Percentiles rank a stretch among this genome's conserved stretches.
These are phyloP conservation scores for Phasia obesa DNA, from an alignment of 2,888 invertebrate genomes.

Conservation along the genomic window DNA sequence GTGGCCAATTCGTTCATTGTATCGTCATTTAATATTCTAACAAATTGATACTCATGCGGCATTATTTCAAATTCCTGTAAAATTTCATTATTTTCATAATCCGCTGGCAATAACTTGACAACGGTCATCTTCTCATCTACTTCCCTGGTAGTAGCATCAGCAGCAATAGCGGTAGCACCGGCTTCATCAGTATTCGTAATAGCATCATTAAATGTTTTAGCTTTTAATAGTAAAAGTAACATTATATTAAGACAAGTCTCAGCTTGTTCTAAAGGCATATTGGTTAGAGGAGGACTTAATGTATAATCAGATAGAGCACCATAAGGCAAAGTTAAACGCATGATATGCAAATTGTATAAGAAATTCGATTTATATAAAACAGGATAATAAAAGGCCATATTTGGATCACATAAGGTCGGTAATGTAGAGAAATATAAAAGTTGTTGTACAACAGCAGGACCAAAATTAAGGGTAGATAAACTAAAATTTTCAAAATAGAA, in stretches of 20 bases:
- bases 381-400: constrained; percentile 74
- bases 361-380: constrained; percentile 76
- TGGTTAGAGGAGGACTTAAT: constrained; percentile 70
- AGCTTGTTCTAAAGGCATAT: constrained; percentile 74
- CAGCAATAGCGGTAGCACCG: not conserved
- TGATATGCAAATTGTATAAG: constrained; percentile 76
- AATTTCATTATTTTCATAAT: constrained; percentile 70
- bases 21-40: constrained; percentile 65
- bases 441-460: constrained; percentile 72
- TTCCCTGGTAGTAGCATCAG: not conserved
- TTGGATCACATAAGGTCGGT: constrained; percentile 67
- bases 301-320: constrained; percentile 73
- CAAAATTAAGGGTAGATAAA: constrained; percentile 68
- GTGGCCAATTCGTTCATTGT: constrained; percentile 68
- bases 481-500: constrained; percentile 62
- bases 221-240: constrained; percentile 73
- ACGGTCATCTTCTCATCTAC: constrained; percentile 5
- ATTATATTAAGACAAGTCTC: constrained; percentile 77
- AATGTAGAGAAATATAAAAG: constrained; percentile 74
- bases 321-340: constrained; percentile 74
- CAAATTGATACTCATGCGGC: constrained; percentile 72
- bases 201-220: constrained; percentile 38
- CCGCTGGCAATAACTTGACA: constrained; percentile 33
- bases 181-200: not conserved
- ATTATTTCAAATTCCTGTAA: constrained; percentile 75